Evolutionary conservation across 2,888 invertebrate genomes (phyloP).

Genomic region (Panzeria rudis): DNA sequence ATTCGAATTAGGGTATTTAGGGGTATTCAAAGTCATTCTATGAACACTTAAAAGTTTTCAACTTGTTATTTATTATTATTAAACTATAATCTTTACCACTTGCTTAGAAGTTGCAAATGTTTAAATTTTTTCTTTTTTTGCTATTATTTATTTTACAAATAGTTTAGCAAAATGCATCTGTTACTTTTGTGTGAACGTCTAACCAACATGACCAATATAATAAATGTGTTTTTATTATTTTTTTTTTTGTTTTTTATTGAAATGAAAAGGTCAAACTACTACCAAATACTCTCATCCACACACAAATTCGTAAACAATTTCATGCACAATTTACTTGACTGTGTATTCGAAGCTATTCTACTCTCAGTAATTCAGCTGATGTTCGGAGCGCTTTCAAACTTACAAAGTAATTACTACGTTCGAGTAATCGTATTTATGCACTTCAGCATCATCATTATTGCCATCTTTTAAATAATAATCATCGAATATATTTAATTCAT

Average conservation of each 20-base stretch:
- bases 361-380: neutral
- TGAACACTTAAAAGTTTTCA: slow-evolving; percentile 11
- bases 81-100: slow-evolving; percentile 20
- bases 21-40: neutral
- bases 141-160: neutral
- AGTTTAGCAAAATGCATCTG: slow-evolving; percentile 32
- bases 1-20: no score
- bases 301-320: slow-evolving; percentile 39
- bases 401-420: no score
- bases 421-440: neutral
- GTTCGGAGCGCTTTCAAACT: slow-evolving; percentile 14
- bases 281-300: slow-evolving; percentile 12
- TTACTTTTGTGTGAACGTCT: slow-evolving; percentile 41
- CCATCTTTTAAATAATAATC: slow-evolving; percentile 31
- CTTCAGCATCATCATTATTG: slow-evolving; percentile 1
- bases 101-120: slow-evolving; percentile 30
- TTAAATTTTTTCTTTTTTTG: neutral
- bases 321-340: slow-evolving; percentile 36
- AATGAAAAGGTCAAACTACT: slow-evolving; percentile 62
- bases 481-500: slow-evolving; percentile 36
- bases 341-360: neutral
- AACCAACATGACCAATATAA: slow-evolving; percentile 51
- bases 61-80: slow-evolving; percentile 11
- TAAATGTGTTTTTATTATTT: slow-evolving; percentile 32
- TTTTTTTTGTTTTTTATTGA: slow-evolving; percentile 1